Percentiles rank a stretch among this genome's conserved stretches.
Conservation (phyloP, 2,113 vertebrate genomes). For the Maccullochella peelii region DNA sequence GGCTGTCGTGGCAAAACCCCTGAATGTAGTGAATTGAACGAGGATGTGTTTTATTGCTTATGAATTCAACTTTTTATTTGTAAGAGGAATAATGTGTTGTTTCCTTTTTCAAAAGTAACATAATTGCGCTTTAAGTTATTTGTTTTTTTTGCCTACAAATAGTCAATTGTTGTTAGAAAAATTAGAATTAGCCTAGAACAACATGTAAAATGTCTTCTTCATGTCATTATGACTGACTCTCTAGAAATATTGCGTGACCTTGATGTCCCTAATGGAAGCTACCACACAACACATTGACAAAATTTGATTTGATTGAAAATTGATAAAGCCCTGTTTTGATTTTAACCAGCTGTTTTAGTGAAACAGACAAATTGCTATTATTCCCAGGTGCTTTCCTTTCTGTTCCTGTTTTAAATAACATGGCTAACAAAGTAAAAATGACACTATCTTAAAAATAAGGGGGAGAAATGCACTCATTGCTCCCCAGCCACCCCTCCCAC, state of each 20-base stretch:
- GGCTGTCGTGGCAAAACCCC: neutral
- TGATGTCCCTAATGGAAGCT: neutral
- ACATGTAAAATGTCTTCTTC: neutral
- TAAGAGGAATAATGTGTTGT: no score
- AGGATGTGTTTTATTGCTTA: neutral
- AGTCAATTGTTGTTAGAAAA: neutral
- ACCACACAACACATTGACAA: neutral
- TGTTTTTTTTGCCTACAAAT: neutral
- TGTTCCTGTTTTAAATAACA: conserved; percentile 6
- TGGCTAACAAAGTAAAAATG: conserved; percentile 18
- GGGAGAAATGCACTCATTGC: conserved; percentile 12
- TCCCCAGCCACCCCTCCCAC: conserved; percentile 54
- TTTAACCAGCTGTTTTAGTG: neutral
- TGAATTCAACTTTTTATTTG: neutral
- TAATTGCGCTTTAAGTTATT: neutral
- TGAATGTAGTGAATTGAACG: neutral
- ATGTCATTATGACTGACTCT: neutral
- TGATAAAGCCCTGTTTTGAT: conserved; percentile 2
- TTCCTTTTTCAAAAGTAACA: neutral
- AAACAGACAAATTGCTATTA: neutral
- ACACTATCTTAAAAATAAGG: neutral
- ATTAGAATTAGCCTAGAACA: neutral
- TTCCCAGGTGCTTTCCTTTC: neutral
- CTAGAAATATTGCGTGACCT: conserved; percentile 1
- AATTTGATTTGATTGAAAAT: neutral